Evolutionary conservation across 2,888 invertebrate genomes (phyloP), one percentile per base, ranked within the genome.

Genomic region (Druceiella hillmani): DNA sequence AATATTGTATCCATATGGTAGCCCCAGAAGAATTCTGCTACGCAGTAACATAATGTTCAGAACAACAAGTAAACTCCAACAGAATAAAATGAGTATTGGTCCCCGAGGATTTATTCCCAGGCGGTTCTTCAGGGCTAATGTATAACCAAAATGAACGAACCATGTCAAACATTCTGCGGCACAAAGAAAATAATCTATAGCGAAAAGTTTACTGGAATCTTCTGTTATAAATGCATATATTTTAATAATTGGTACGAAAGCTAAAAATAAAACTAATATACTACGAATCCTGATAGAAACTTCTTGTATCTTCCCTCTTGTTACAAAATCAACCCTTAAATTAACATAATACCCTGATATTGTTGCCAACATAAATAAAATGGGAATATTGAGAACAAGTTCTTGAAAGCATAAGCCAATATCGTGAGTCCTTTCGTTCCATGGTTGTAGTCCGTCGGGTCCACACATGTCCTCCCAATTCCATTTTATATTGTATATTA

Each of bases 321-420:
- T 62, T 3, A 82, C 77, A 61, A 74, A 75, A 42, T 76, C 70
- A 38, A 67, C 69, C 50, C 81, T 78, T 47, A 75, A 77, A 7
- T 90, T 90, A 48, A 84, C 79, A 57, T 85, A 83, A 64, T 81
- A 93, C 1, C 86, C 82, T n/a, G 92, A 92, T 29, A 79, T 60
- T 10, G 83, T 67, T 3, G 89, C 85, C 48, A 92, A 74, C 20
- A 90, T 53, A 30, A 78, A 74, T 52, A 83, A 78, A 27, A 82
- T 61, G 10, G 92, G 90, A 50, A 87, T 75, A 59, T 87, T 80
- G 20, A 94, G 70, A 54, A 79, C 82, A 33, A 91, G 62, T 61
- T 87, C 81, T 61, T 91, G 89, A 58, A 93, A 93, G 61, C 93
- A 94, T 40, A 81, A 68, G 38, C 87, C 81, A 52, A 93, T 75